Evolutionary conservation across 2,797 vertebrate genomes (phyloP).

Genomic region (Chrosomus eos): DNA sequence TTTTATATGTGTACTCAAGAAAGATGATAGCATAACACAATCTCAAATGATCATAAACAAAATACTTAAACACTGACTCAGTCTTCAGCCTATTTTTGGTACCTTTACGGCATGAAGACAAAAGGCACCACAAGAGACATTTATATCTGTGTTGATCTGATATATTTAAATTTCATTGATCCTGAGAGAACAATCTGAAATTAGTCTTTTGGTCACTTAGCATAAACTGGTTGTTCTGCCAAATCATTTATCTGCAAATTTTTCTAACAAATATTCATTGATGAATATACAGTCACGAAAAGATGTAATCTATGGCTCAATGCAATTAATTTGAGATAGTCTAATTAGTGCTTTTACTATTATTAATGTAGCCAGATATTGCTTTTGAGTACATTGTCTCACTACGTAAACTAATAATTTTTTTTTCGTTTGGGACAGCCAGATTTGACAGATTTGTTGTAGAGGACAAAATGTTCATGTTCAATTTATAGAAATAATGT

Average conservation of each 20-base stretch:
- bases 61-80: not conserved
- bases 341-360: not conserved
- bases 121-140: not conserved
- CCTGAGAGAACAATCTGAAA: not conserved
- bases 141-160: not conserved
- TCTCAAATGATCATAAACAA: conserved; percentile 7
- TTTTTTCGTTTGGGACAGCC: not conserved
- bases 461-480: conserved; percentile 37
- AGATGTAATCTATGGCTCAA: not conserved
- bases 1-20: not conserved
- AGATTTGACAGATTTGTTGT: not conserved
- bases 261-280: not conserved
- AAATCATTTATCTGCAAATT: not conserved
- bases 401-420: not conserved
- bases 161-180: not conserved
- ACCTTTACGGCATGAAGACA: not conserved
- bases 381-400: not conserved
- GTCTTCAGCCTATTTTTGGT: not conserved
- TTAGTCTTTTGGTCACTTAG: not conserved
- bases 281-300: not conserved
- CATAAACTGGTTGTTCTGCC: not conserved
- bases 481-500: conserved; percentile 28
- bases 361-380: not conserved
- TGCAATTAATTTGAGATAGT: not conserved
- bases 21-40: conserved; percentile 8